Evolutionary conservation across 1,140 invertebrate genomes (phyloP).

Genomic region (Panagrolaimus sp.): DNA sequence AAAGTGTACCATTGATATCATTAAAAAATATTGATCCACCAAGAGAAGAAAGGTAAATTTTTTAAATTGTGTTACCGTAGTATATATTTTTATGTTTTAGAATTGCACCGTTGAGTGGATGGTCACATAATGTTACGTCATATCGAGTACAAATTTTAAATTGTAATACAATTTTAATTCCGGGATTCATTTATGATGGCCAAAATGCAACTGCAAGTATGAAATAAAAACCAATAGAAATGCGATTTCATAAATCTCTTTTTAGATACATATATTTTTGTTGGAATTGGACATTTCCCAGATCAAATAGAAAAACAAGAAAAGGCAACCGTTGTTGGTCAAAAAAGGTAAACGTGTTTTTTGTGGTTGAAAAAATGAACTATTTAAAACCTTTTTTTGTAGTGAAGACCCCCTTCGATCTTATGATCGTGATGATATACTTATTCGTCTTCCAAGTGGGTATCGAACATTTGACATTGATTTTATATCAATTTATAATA

Average conservation of each 20-base stretch:
- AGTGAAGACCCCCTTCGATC: constrained; percentile 41
- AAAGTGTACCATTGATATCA: constrained; percentile 42
- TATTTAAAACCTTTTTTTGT: constrained; percentile 19
- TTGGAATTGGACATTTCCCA: constrained; percentile 48
- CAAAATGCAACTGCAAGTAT: constrained; percentile 32
- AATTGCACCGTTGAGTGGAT: constrained; percentile 38
- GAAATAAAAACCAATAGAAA: background rate
- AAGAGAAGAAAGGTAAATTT: constrained; percentile 48
- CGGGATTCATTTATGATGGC: constrained; percentile 41
- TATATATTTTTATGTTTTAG: too few species aligned
- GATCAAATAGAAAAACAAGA: constrained; percentile 49
- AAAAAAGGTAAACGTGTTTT: constrained; percentile 25
- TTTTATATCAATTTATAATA: constrained; percentile 49
- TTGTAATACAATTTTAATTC: constrained; percentile 52
- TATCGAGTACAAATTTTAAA: constrained; percentile 51
- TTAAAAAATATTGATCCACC: constrained; percentile 47
- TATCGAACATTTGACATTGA: constrained; percentile 54
- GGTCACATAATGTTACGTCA: constrained; percentile 46
- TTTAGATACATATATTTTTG: constrained; percentile 50
- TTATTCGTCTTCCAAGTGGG: constrained; percentile 38
- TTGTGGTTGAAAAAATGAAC: constrained; percentile 14
- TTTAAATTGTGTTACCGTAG: too few species aligned
- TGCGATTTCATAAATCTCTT: background rate
- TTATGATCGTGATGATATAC: constrained; percentile 44
- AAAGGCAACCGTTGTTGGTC: constrained; percentile 41